These are phyloP conservation scores for Bombylius major DNA, from an alignment of 2,888 invertebrate genomes.

Conservation along the genomic window DNA sequence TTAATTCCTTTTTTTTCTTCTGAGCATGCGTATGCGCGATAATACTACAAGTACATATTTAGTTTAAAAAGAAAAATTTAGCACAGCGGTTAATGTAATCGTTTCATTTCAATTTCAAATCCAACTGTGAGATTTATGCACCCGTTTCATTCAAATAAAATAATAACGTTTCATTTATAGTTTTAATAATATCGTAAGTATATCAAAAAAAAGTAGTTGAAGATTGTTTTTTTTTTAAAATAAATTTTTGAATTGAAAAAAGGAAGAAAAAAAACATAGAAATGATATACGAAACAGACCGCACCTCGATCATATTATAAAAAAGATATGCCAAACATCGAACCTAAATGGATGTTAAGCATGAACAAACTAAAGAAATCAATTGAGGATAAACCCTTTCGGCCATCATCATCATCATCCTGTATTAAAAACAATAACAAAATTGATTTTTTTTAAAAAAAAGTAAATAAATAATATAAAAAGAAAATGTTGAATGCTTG, in stretches of 20 bases:
- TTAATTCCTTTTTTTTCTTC: too few species aligned
- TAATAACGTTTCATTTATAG: not conserved
- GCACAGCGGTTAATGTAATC: not conserved
- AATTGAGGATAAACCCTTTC: constrained; percentile 7
- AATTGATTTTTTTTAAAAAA: too few species aligned
- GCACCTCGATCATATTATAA: too few species aligned
- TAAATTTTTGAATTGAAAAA: too few species aligned
- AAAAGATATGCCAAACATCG: too few species aligned
- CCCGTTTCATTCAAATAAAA: constrained; percentile 4
- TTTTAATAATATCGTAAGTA: not conserved
- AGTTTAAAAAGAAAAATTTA: not conserved
- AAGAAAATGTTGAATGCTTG: not conserved
- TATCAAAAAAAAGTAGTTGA: too few species aligned
- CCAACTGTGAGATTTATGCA: constrained; percentile 9
- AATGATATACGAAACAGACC: too few species aligned
- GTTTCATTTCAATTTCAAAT: constrained; percentile 6
- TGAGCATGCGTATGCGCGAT: too few species aligned
- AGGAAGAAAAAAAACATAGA: too few species aligned
- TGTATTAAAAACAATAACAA: not conserved
- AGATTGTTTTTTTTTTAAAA: too few species aligned
- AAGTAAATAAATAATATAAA: not conserved
- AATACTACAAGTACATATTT: too few species aligned
- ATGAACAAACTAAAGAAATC: not conserved
- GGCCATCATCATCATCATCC: not conserved
- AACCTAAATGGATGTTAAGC: too few species aligned